Evolutionary conservation across 2,113 vertebrate genomes (phyloP).

Genomic region (Isichthys henryi): DNA sequence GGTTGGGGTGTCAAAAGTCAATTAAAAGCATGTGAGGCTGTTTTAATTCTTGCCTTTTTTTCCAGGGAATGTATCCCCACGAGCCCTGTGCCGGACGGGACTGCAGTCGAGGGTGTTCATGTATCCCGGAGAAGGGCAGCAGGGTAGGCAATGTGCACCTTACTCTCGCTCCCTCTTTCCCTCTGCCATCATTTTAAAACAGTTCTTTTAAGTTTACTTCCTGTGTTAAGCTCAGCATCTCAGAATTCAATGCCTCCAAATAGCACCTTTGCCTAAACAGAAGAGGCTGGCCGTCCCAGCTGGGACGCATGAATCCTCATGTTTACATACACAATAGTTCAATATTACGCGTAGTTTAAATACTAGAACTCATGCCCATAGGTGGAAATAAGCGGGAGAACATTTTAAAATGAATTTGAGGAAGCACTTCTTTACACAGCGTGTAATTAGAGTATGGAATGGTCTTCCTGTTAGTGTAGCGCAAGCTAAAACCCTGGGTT

Average conservation of each 20-base stretch:
- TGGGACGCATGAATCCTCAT: neutral
- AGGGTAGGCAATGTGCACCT: neutral
- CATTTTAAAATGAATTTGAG: too few relatives aligned
- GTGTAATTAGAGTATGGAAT: too few relatives aligned
- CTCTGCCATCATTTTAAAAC: neutral
- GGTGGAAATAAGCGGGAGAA: too few relatives aligned
- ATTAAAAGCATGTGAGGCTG: neutral
- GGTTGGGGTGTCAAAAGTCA: neutral
- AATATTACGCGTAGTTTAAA: too few relatives aligned
- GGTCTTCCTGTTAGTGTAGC: too few relatives aligned
- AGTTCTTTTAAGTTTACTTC: neutral
- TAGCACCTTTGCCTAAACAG: neutral
- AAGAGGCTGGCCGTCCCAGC: neutral
- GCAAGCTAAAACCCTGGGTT: too few relatives aligned
- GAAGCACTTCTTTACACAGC: too few relatives aligned
- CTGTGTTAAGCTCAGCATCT: neutral
- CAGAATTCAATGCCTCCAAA: neutral
- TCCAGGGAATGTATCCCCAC: neutral
- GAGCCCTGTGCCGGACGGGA: neutral
- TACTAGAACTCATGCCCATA: too few relatives aligned
- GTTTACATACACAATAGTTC: neutral
- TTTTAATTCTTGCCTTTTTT: neutral
- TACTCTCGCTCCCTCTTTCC: neutral
- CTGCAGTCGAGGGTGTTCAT: neutral
- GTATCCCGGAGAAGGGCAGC: constrained; percentile 4